Percentiles rank a stretch among this genome's conserved stretches.
Evolutionary conservation across 2,113 vertebrate genomes (phyloP).

Genomic region (Guaruba guarouba): DNA sequence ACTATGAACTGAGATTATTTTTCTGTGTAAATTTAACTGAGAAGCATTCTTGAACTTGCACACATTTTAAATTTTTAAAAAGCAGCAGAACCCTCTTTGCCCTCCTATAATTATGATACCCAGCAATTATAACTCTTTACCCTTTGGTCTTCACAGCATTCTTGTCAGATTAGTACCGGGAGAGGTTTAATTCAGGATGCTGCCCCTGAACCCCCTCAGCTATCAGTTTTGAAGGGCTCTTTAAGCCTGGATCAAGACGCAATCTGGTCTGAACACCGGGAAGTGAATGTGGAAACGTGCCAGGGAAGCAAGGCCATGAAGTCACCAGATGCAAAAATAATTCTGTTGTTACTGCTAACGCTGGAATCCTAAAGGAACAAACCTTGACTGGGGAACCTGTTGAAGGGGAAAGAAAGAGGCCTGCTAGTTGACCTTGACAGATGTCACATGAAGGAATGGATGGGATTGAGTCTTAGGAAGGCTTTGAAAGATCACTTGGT

Average conservation of each 20-base stretch:
- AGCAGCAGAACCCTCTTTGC: conserved; percentile 13
- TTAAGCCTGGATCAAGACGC: neutral
- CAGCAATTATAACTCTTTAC: conserved; percentile 37
- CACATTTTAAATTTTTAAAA: conserved; percentile 57
- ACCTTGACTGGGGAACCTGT: neutral
- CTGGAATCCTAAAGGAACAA: neutral
- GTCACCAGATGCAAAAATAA: neutral
- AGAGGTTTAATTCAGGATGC: conserved; percentile 6
- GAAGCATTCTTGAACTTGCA: conserved; percentile 52
- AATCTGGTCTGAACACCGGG: neutral
- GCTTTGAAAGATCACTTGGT: neutral
- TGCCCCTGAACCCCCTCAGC: neutral
- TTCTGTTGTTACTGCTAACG: neutral
- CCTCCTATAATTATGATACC: conserved; percentile 19
- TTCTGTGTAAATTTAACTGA: conserved; percentile 42
- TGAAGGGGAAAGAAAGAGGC: neutral
- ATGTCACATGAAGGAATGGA: neutral
- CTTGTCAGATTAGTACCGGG: conserved; percentile 38
- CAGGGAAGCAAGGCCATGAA: neutral
- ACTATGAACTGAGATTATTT: conserved; percentile 47
- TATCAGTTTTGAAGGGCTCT: neutral
- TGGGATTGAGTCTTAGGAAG: neutral
- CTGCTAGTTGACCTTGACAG: conserved; percentile 11
- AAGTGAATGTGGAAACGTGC: rapidly evolving
- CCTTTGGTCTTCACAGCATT: conserved; percentile 46